Evolutionary conservation across 2,797 vertebrate genomes (phyloP).

Genomic region (Oreochromis mossambicus): DNA sequence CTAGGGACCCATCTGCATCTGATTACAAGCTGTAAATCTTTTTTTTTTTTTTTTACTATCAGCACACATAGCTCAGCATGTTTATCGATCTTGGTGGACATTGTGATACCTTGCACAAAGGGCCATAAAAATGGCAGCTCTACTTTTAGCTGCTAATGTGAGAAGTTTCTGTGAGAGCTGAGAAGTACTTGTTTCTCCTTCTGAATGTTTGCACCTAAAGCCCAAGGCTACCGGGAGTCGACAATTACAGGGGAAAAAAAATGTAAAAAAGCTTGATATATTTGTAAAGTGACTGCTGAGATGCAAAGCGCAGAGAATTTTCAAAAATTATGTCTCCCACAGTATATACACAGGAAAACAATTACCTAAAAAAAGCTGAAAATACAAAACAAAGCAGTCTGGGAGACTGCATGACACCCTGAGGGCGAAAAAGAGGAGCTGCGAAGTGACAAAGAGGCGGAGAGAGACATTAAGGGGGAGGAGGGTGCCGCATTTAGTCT

Average conservation of each 20-base stretch:
- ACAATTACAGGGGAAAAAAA: neutral
- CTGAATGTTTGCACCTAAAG: neutral
- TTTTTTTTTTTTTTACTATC: conserved; percentile 5
- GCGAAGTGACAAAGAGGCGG: conserved; percentile 63
- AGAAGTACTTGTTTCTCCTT: neutral
- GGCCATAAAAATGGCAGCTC: conserved; percentile 6
- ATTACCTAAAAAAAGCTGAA: conserved; percentile 39
- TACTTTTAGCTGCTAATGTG: conserved; percentile 10
- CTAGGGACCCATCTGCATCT: conserved; percentile 50
- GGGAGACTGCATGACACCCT: conserved; percentile 33
- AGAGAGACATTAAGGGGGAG: conserved; percentile 51
- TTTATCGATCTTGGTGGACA: conserved; percentile 43
- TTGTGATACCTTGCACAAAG: conserved; percentile 11
- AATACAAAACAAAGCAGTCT: conserved; percentile 48
- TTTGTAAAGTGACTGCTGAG: conserved; percentile 30
- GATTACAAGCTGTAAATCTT: conserved; percentile 62
- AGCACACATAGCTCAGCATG: conserved; percentile 33
- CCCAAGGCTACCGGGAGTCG: neutral
- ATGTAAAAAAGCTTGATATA: neutral
- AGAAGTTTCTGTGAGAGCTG: neutral
- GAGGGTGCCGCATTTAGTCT: conserved; percentile 35
- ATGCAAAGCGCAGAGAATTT: conserved; percentile 12
- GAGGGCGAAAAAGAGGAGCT: conserved; percentile 23
- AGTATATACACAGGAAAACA: conserved; percentile 49
- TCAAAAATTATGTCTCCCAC: conserved; percentile 19